phyloP scores from a whole-genome alignment of 1,140 invertebrate species.

The Penaeus chinensis region DNA sequence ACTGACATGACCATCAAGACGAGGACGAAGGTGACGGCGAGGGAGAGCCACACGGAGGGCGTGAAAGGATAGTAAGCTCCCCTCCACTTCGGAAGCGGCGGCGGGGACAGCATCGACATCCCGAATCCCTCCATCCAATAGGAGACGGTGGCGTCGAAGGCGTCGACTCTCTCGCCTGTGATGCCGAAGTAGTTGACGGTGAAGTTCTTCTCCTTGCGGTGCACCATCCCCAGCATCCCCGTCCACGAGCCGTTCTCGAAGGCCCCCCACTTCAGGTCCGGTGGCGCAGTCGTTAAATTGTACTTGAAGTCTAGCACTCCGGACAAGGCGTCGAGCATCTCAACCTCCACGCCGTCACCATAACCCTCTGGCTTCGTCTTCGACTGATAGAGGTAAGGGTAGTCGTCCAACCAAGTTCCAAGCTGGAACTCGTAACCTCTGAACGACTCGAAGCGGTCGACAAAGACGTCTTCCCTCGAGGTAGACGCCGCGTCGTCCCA shows the following conservation, averaged over 20 bases:
- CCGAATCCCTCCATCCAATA: slow-evolving; percentile 57
- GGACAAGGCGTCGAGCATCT: slow-evolving; percentile 35
- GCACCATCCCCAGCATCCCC: slow-evolving; percentile 51
- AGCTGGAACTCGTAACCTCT: slow-evolving; percentile 33
- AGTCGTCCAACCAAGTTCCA: slow-evolving; percentile 9
- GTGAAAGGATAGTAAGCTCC: slow-evolving; percentile 35
- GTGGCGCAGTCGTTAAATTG: neutral
- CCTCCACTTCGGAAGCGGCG: slow-evolving; percentile 44
- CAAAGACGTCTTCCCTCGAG: neutral
- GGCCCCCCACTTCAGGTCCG: slow-evolving; percentile 41
- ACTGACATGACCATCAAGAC: neutral
- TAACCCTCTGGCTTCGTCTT: neutral
- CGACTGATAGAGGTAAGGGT: neutral
- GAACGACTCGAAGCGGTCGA: slow-evolving; percentile 37
- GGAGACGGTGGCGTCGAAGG: slow-evolving; percentile 35
- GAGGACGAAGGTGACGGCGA: neutral
- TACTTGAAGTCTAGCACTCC: slow-evolving; percentile 38
- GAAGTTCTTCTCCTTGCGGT: slow-evolving; percentile 49
- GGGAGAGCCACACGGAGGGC: neutral
- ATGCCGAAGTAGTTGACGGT: slow-evolving; percentile 49
- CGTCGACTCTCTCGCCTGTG: slow-evolving; percentile 2
- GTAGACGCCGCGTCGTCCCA: neutral
- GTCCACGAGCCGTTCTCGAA: slow-evolving; percentile 43
- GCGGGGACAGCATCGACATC: slow-evolving; percentile 22
- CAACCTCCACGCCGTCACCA: slow-evolving; percentile 23